Evolutionary conservation across 2,888 invertebrate genomes (phyloP).

Genomic region (Nebria salina): DNA sequence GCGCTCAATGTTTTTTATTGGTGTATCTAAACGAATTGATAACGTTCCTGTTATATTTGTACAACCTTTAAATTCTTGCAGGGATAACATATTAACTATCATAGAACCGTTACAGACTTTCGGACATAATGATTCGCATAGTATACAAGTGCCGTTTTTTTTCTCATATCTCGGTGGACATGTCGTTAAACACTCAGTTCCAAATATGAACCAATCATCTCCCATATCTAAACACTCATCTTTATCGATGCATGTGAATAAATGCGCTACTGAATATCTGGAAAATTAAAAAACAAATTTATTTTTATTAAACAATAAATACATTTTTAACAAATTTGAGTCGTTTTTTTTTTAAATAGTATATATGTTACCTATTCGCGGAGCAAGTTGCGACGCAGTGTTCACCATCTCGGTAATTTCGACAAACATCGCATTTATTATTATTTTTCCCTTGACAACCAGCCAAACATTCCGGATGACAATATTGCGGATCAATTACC

Average conservation of each 20-base stretch:
- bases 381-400: conserved; percentile 70
- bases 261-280: conserved; percentile 53
- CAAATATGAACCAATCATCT: conserved; percentile 67
- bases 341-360: too few relatives aligned
- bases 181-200: conserved; percentile 71
- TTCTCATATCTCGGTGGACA: conserved; percentile 71
- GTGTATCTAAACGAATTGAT: conserved; percentile 67
- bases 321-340: too few relatives aligned
- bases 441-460: conserved; percentile 72
- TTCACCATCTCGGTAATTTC: conserved; percentile 61
- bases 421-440: conserved; percentile 75
- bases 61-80: conserved; percentile 77
- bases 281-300: conserved; percentile 43
- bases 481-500: conserved; percentile 62
- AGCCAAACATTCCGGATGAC: conserved; percentile 81
- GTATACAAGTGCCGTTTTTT: conserved; percentile 53
- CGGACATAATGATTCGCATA: conserved; percentile 56
- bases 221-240: conserved; percentile 69
- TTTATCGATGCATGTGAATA: conserved; percentile 71
- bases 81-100: conserved; percentile 73
- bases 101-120: conserved; percentile 68
- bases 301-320: neutral
- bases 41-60: conserved; percentile 82
- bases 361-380: conserved; percentile 62
- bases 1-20: conserved; percentile 38